Base-by-base conservation (phyloP, 2,113 vertebrate species). In the Climacteris rufus region DNA sequence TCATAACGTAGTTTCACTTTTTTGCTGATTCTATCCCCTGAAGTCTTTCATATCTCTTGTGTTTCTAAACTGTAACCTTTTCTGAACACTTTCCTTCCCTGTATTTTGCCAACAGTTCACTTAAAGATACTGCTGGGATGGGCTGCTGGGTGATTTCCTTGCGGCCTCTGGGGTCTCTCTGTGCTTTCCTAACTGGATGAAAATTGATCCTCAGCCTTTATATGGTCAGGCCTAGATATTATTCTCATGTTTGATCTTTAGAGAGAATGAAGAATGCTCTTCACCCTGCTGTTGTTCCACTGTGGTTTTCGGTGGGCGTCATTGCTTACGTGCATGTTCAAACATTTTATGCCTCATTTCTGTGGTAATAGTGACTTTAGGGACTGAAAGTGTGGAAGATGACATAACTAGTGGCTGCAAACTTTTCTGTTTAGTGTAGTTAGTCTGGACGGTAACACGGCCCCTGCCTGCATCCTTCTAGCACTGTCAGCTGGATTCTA, bases 401-500 rank as follows among this genome's bases (percentile, higher is more conserved):
- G 10, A 21, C 49, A 4, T 31, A 45, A 9, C 13, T 69, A 42
- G 10, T 30, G 14, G 30, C 49, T 75, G 44, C 14, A 75, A 27
- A 57, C 59, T 75, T 84, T 87, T 4, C 33, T 35, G 2, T 77
- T 91, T 54, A 65, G 20, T 23, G 6, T 17, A 53, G 15, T 39
- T 60, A 39, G 7, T 42, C 24, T 74, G 37, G 23, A 37, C 53
- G 23, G 39, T 39, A 45, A 37, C 9, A 6, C 0, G 0, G 27
- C 10, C 42, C 28, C 10, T 83, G n/a, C 37, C 40, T 76, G 31
- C 6, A 3, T 69, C 21, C 9, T 69, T 93, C 25, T 50, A 30
- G 23, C 39, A 31, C 27, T 59, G 30, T 71, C 57, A 56, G 19
- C 3, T 18, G 39, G 42, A 54, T 85, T 54, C 49, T 47, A 21